Base-by-base conservation (phyloP, 2,797 vertebrate species). In the Hypotaenidia okinawae region DNA sequence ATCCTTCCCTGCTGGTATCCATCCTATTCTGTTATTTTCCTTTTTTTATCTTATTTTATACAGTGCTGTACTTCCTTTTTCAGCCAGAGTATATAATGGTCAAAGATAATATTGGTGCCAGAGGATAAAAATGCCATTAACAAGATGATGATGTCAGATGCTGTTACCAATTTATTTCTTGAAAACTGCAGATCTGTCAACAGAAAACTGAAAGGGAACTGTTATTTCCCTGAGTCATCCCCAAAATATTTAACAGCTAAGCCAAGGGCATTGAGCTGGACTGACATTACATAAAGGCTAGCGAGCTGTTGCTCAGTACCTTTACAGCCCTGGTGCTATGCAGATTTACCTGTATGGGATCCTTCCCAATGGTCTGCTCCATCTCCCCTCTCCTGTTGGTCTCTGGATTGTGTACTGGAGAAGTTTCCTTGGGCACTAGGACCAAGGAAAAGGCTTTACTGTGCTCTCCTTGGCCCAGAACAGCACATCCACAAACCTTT, bases 111-210 rank as follows among this genome's bases (percentile, higher is more conserved):
- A n/a, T 0, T 80, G 39, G 14, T 92, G 76, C 37, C 62, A 84
- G 69, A 93, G 55, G 82, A 84, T 57, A 94, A 76, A 92, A 78
- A 18, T 86, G 84, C 32, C 62, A 66, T 84, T 92, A 86, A 63
- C 47, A 90, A 91, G 35, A 22, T 87, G 62, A 79, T 87, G 14
- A 84, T 78, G 28, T 86, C 73, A 66, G 41, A 55, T 66, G 30
- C 10, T 86, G 13, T 68, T 67, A 91, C n/a, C 25, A 69, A 69
- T 81, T 78, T 81, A 45, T 90, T 86, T 94, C 18, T 66, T 79
- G 69, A 63, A 89, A 81, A 82, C 16, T 78, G 30, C 30, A 81
- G 35, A 55, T 49, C 69, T 89, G 11, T 63, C 73, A 89, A 39
- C 14, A 72, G 17, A 87, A 87, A 87, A 72, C 33, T 68, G 59